phyloP scores from a whole-genome alignment of 1,140 invertebrate genomes.

The Aricia agestis region DNA sequence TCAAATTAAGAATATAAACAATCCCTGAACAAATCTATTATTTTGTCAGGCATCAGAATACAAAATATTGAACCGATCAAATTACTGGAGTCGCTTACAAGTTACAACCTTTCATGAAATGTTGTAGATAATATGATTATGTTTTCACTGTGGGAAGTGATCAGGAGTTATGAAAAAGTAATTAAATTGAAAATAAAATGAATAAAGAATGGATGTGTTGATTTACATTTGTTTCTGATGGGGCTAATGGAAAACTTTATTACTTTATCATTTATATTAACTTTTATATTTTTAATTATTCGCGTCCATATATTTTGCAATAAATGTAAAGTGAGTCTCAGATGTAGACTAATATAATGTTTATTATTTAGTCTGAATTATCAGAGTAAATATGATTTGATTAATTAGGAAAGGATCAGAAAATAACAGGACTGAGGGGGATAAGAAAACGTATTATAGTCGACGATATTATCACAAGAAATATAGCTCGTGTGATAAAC shows the following conservation, averaged over 20 bases:
- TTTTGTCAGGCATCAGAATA: too few species aligned
- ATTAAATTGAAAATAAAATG: conserved; percentile 26
- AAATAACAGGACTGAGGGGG: not conserved
- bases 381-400: not conserved
- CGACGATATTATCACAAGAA: not conserved
- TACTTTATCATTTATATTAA: not conserved
- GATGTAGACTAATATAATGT: too few species aligned
- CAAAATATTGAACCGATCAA: too few species aligned
- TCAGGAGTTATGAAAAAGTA: not conserved
- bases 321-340: too few species aligned
- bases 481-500: not conserved
- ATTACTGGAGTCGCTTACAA: too few species aligned
- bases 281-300: not conserved
- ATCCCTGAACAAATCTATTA: too few species aligned
- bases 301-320: not conserved
- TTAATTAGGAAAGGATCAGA: not conserved
- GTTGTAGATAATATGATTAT: too few species aligned
- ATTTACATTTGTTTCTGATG: not conserved
- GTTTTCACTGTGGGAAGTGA: too few species aligned
- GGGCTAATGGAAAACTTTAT: not conserved
- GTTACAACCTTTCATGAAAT: too few species aligned
- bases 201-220: not conserved
- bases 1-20: too few species aligned
- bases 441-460: not conserved
- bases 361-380: not conserved